These are phyloP conservation scores for Odontomachus brunneus DNA, from an alignment of 1,140 invertebrate species.

Conservation along the genomic window DNA sequence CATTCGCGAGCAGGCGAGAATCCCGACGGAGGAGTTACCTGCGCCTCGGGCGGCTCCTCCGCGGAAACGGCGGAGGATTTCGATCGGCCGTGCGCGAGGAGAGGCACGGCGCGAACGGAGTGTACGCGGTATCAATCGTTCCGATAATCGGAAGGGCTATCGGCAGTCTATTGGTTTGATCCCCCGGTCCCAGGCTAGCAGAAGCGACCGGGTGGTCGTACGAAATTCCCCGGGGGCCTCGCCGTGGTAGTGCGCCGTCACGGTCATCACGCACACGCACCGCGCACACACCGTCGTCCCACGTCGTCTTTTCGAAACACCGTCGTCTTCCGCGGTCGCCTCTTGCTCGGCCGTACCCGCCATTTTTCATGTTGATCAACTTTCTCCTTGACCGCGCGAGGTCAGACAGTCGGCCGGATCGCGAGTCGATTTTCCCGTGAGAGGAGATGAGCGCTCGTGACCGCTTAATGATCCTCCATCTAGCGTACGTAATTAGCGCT, in stretches of 20 bases:
- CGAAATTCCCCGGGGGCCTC: slow-evolving; percentile 76
- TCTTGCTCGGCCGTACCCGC: background rate
- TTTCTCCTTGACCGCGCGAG: background rate
- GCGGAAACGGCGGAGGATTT: slow-evolving; percentile 9
- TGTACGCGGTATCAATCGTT: slow-evolving; percentile 75
- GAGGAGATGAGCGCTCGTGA: no score
- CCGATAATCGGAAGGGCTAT: slow-evolving; percentile 84
- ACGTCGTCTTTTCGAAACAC: slow-evolving; percentile 34
- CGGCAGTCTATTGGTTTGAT: slow-evolving; percentile 86
- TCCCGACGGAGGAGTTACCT: slow-evolving; percentile 60
- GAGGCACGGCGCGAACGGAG: background rate
- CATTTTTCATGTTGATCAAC: background rate
- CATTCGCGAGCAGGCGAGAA: slow-evolving; percentile 74
- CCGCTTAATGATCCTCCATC: no score
- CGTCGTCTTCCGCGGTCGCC: background rate
- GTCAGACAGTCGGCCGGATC: background rate
- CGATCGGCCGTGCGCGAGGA: slow-evolving; percentile 5
- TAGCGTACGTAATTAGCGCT: no score
- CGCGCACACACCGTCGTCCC: background rate
- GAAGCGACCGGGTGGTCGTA: slow-evolving; percentile 76
- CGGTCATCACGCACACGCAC: slow-evolving; percentile 50
- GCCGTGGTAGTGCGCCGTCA: slow-evolving; percentile 56
- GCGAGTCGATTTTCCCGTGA: no score
- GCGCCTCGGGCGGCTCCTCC: background rate
- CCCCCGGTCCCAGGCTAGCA: slow-evolving; percentile 82